These are phyloP conservation scores for Phylloscopus whistleri DNA, from an alignment of 2,113 vertebrate species.

Conservation along the genomic window DNA sequence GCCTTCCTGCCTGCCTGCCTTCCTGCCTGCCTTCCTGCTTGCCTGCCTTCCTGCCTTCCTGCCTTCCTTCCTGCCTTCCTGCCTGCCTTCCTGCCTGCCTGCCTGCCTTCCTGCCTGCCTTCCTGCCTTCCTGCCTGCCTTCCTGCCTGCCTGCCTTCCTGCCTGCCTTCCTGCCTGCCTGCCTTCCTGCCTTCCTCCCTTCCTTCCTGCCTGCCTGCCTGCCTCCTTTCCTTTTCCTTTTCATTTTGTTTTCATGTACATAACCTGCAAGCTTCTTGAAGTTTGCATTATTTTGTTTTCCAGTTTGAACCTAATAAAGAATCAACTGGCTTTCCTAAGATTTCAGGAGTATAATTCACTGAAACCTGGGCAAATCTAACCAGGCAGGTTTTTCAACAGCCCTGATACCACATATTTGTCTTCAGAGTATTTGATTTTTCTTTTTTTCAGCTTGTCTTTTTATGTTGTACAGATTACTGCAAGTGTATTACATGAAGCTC, in stretches of 20 bases:
- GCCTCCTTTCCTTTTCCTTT: accelerated
- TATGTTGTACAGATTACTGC: neutral
- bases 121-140: neutral
- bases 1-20: neutral
- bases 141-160: too few species aligned
- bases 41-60: neutral
- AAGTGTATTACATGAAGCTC: neutral
- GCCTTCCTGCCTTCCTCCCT: neutral
- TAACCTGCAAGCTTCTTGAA: neutral
- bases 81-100: neutral
- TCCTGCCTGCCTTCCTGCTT: neutral
- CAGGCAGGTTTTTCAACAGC: neutral
- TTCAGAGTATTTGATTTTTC: neutral
- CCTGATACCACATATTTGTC: neutral
- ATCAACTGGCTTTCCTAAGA: neutral
- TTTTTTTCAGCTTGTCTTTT: neutral
- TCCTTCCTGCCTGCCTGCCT: neutral
- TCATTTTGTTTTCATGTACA: neutral
- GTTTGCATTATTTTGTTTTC: neutral
- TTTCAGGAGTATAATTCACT: neutral
- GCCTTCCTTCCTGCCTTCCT: neutral
- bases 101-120: neutral
- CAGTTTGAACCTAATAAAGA: neutral
- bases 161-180: too few species aligned
- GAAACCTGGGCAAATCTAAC: neutral